Conservation (phyloP, 30 jellyfish, hydroid and myxozoan genomes). For the Aurelia sp. region DNA sequence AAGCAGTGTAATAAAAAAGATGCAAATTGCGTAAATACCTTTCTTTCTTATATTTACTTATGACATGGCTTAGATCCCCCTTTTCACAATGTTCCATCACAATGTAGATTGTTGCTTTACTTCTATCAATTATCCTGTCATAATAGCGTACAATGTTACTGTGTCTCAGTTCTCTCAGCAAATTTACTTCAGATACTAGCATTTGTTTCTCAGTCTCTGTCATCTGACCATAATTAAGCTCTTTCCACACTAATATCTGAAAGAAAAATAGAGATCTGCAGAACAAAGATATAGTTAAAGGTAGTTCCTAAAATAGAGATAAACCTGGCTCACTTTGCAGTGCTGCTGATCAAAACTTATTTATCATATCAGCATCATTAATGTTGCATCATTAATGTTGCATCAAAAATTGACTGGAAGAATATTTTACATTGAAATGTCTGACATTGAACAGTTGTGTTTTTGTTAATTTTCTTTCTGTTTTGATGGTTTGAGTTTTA, state of each 20-base stretch:
- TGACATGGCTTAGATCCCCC: conserved; percentile 76
- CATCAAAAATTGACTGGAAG: too few species aligned
- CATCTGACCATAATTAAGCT: conserved; percentile 86
- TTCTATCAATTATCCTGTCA: conserved; percentile 84
- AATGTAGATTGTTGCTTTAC: conserved; percentile 76
- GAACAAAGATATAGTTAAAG: too few species aligned
- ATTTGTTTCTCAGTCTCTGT: conserved; percentile 84
- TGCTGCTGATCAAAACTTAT: too few species aligned
- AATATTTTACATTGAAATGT: too few species aligned
- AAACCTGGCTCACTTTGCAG: too few species aligned
- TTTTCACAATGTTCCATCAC: conserved; percentile 95
- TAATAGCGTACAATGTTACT: conserved; percentile 82
- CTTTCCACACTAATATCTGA: conserved; percentile 90
- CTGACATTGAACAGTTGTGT: too few species aligned
- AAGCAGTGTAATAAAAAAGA: too few species aligned
- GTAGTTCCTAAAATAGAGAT: too few species aligned
- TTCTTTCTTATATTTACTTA: conserved; percentile 73
- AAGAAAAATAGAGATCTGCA: not conserved
- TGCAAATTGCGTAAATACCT: conserved; percentile 30
- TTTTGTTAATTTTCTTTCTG: too few species aligned
- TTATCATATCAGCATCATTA: too few species aligned
- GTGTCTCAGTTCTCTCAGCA: conserved; percentile 86
- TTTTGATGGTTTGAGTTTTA: too few species aligned
- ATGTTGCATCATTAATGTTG: too few species aligned
- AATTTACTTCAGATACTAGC: conserved; percentile 90